Base-by-base conservation (phyloP, 2,113 vertebrate species). In the Forbesichthys agassizii region DNA sequence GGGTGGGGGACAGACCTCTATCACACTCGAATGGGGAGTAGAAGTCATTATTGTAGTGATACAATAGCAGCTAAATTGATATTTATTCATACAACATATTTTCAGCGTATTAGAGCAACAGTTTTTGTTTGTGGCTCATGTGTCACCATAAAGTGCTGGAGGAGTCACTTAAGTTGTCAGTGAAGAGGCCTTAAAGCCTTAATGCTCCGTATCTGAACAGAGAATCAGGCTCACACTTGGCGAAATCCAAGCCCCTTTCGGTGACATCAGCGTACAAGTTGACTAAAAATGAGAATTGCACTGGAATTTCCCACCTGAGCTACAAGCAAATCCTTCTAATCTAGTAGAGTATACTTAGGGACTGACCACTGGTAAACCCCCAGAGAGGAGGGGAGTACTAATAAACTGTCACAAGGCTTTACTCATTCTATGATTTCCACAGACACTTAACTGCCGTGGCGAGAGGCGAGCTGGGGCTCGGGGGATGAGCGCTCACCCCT, bases 301-400 rank as follows among this genome's bases (percentile, higher is more conserved):
- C 74, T 53, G 36, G 73, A 83, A 86, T 84, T 79, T 75, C 80
- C 81, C 82, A 90, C 87, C 88, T 91, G 88, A 86, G 89, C 88
- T 90, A 91, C 90, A 90, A 91, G 91, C 91, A 92, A 92, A 93
- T 92, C 92, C 91, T 89, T 84, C 86, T 91, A 91, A 92, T 92
- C 92, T 89, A 92, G 87, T 90, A 90, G 88, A 89, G 89, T 90
- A 88, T 88, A 85, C 91, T 91, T 91, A 90, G 88, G 88, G 86
- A 91, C 81, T 92, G 92, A 92, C 89, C 89, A 90, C 79, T 80
- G 85, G 85, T 88, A 86, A 89, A 90, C 82, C 62, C 86, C 82
- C 18, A 53, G 78, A 89, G 81, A 90, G 88, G 84, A 84, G 89
- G 84, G 87, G 71, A 84, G 92, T 89, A 89, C 91, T 91, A 92